Percentiles rank a stretch among this genome's conserved stretches.
Conservation (phyloP, 2,797 vertebrate species). For the Pyrocephalus nanus region DNA sequence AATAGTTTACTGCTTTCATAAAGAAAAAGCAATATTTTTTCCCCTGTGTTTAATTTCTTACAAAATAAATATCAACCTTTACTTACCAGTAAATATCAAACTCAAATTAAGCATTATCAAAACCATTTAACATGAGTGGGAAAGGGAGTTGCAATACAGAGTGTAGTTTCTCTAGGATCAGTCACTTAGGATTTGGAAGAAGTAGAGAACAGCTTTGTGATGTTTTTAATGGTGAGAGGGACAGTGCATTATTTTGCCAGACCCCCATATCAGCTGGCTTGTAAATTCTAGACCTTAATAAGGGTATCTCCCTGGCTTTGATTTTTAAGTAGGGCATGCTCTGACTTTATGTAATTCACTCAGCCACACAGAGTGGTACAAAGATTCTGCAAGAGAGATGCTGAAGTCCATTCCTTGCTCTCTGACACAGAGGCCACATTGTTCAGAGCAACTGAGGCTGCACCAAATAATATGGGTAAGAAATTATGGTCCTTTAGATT, state of each 20-base stretch:
- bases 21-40: neutral
- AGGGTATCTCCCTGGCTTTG: neutral
- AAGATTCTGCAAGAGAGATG: neutral
- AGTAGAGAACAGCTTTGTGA: neutral
- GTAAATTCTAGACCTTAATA: neutral
- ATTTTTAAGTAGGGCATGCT: neutral
- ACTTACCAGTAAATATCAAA: neutral
- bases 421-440: neutral
- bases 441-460: neutral
- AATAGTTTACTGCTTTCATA: neutral
- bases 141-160: neutral
- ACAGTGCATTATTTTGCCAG: neutral
- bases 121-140: neutral
- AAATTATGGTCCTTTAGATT: neutral
- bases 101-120: neutral
- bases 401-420: neutral
- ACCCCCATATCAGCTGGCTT: neutral
- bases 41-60: neutral
- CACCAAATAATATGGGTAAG: neutral
- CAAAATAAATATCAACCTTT: neutral
- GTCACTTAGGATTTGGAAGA: neutral
- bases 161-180: neutral
- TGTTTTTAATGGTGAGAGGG: neutral
- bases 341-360: neutral
- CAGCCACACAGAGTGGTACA: neutral